Evolutionary conservation across 2,113 vertebrate species (phyloP), one percentile per base, ranked within the genome.

Genomic region (Donacobius atricapilla): DNA sequence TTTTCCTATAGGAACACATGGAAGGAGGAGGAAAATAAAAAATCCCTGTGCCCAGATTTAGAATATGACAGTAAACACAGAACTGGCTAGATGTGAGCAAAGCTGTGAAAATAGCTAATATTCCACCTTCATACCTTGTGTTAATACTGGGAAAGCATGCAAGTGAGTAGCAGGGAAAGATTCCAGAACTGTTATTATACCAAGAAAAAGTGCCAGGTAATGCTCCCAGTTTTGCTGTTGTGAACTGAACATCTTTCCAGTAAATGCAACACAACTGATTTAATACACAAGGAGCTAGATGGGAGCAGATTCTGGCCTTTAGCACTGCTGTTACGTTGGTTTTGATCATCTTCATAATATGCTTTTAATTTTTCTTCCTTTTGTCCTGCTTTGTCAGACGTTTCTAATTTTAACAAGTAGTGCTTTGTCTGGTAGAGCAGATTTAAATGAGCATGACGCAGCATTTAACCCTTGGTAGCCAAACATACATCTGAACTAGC

Each of bases 11-110:
- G 65, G 87, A 91, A 42, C 66, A 73, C 83, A 57, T 60, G 56
- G 78, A 88, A 93, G 39, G 33, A 80, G 48, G 61, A 93, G 56
- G 39, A 94, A 56, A 82, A 70, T 42, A 54, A 76, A 66, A 89
- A 77, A 47, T 60, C 28, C 14, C 31, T 30, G 12, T 77, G 13
- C 19, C 35, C 20, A 24, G 27, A 44, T 91, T 82, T 92, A 79
- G 47, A 86, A 63, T 83, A 92, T 75, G 65, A 69, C 75, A 79
- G 83, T 87, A 91, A 92, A 93, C 75, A 93, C 24, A 58, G 82
- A 86, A 75, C 18, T 91, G 81, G n/a, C 70, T 94, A 93, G 76
- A 77, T 80, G 37, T 33, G 44, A 92, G 66, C 30, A 85, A 86
- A 83, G 54, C 68, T 94, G 84, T 84, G 58, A 60, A 70, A 91